A percentile compares a stretch with the other conserved stretches of the same genome.
Evolutionary conservation across 2,888 invertebrate species (phyloP).

Genomic region (Hylaea fasciaria): DNA sequence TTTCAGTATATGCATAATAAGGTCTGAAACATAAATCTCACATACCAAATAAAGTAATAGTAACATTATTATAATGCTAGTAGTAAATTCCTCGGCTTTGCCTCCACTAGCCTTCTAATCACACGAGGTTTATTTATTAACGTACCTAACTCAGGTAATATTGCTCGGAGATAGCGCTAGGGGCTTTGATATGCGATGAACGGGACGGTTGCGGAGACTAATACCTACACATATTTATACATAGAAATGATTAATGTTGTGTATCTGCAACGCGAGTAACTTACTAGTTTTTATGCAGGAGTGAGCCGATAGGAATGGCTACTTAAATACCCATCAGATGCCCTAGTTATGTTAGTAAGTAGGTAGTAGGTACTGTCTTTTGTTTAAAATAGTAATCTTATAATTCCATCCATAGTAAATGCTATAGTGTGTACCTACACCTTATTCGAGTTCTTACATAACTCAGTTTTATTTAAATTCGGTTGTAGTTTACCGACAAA

Average conservation of each 20-base stretch:
- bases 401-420: too few species aligned
- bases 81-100: conserved; percentile 12
- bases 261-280: not conserved
- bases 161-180: conserved; percentile 28
- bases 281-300: not conserved
- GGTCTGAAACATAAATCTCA: not conserved
- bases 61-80: conserved; percentile 1
- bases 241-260: not conserved
- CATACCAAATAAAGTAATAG: not conserved
- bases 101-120: conserved; percentile 18
- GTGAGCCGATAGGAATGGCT: too few species aligned
- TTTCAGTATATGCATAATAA: too few species aligned
- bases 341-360: too few species aligned
- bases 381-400: too few species aligned
- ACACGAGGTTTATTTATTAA: conserved; percentile 23
- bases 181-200: conserved; percentile 26
- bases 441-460: too few species aligned
- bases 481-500: too few species aligned
- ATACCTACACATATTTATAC: too few species aligned
- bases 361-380: too few species aligned
- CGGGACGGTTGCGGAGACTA: not conserved
- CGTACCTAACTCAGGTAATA: conserved; percentile 13
- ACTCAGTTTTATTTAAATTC: too few species aligned
- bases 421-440: too few species aligned
- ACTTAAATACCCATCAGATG: too few species aligned